Conservation (phyloP, 2,797 vertebrate species). For the Gadopsis marmoratus region DNA sequence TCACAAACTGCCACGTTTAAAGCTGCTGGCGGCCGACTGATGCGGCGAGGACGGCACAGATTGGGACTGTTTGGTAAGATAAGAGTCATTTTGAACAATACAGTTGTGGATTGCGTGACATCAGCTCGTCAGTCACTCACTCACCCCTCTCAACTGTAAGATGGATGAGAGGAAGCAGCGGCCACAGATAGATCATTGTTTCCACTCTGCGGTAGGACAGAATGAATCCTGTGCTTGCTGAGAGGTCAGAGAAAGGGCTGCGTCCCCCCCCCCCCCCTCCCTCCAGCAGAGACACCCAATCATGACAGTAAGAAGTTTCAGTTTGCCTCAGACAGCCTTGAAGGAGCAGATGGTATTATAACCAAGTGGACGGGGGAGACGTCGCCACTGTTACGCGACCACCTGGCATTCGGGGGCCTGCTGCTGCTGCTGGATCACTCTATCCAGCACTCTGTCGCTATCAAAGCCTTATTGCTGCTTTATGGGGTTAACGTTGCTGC, state of each 20-base stretch:
- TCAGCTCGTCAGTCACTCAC: constrained; percentile 26
- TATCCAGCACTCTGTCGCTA: background rate
- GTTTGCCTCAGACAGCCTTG: constrained; percentile 46
- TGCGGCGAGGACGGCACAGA: constrained; percentile 10
- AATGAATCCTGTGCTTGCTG: constrained; percentile 64
- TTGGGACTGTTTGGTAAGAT: constrained; percentile 12
- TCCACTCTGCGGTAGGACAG: constrained; percentile 53
- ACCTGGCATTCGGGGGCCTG: constrained; percentile 42
- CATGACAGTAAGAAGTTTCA: constrained; percentile 67
- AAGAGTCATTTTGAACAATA: constrained; percentile 46
- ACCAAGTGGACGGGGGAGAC: constrained; percentile 37
- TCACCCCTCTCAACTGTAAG: constrained; percentile 47
- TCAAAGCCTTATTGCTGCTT: constrained; percentile 10
- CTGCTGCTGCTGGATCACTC: constrained; percentile 15
- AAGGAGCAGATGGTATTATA: constrained; percentile 72
- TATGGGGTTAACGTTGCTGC: constrained; percentile 12
- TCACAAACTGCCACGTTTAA: background rate
- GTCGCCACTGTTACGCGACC: constrained; percentile 30
- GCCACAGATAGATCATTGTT: constrained; percentile 76
- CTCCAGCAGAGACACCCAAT: constrained; percentile 53
- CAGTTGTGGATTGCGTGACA: constrained; percentile 44
- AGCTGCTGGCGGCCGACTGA: background rate
- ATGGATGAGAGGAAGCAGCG: constrained; percentile 73
- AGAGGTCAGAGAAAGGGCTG: constrained; percentile 65
- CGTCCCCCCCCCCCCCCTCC: constrained; percentile 45